Conservation (phyloP, 2,113 vertebrate genomes). For the Ploceus nigricollis region DNA sequence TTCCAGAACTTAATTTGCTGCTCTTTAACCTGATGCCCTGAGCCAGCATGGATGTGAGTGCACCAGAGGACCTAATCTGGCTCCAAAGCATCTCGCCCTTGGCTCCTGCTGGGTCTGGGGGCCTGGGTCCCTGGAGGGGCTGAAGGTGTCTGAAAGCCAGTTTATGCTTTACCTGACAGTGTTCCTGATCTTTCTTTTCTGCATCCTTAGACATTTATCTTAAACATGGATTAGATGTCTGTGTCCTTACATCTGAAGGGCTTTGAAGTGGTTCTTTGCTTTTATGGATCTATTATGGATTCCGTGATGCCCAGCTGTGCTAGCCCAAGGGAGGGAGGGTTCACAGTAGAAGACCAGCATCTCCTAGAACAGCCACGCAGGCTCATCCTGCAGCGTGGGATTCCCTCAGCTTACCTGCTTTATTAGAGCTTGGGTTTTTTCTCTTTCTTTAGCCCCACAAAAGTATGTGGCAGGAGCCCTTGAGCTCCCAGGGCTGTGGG, state of each 20-base stretch:
- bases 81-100: not conserved
- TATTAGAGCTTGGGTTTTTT: not conserved
- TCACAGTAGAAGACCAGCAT: not conserved
- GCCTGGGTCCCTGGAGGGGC: not conserved
- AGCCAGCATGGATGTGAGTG: not conserved
- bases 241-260: not conserved
- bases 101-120: not conserved
- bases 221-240: not conserved
- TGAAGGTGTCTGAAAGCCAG: not conserved
- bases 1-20: not conserved
- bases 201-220: not conserved
- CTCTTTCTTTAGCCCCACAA: not conserved
- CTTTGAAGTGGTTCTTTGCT: not conserved
- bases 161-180: not conserved
- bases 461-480: not conserved
- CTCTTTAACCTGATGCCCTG: not conserved
- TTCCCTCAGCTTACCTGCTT: not conserved
- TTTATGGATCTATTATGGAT: not conserved
- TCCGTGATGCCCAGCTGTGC: not conserved
- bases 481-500: not conserved
- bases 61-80: not conserved
- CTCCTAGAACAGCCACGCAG: not conserved
- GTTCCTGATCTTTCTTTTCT: not conserved
- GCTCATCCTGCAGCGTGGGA: fast-evolving
- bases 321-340: not conserved